Conservation (phyloP, 2,888 invertebrate species). For the Andrena marginata region DNA sequence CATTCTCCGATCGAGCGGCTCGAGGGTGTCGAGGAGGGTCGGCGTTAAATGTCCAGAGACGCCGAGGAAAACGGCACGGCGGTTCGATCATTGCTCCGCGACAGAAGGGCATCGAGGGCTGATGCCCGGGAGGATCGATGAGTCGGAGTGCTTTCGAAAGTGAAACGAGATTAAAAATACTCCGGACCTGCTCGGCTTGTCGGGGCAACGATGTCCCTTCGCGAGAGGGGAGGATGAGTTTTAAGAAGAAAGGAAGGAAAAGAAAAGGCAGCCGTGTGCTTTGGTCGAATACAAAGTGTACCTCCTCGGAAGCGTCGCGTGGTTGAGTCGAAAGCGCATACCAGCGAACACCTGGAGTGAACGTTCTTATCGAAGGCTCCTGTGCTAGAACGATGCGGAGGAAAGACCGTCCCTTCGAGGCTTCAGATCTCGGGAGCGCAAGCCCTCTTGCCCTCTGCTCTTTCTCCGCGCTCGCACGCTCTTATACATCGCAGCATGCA, state of each 20-base stretch:
- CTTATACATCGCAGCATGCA: not conserved
- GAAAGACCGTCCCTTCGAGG: constrained; percentile 4
- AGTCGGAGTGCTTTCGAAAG: constrained; percentile 37
- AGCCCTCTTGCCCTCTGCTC: not conserved
- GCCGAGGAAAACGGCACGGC: constrained; percentile 7
- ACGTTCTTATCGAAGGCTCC: constrained; percentile 36
- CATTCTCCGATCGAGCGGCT: constrained; percentile 37
- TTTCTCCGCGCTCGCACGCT: not conserved
- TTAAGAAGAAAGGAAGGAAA: not conserved
- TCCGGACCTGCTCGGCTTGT: constrained; percentile 10
- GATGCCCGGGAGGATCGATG: constrained; percentile 25
- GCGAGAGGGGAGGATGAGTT: not conserved
- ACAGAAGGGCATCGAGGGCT: constrained; percentile 18
- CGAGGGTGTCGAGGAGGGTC: not conserved
- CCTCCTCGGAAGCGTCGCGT: constrained; percentile 20
- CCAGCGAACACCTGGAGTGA: constrained; percentile 37
- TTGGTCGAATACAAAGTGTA: not conserved
- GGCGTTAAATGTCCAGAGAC: constrained; percentile 34
- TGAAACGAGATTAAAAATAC: constrained; percentile 61
- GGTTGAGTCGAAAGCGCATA: constrained; percentile 52
- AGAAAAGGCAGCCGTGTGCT: not conserved
- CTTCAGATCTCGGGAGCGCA: not conserved
- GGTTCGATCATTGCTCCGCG: constrained; percentile 41
- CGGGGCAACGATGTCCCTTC: not conserved
- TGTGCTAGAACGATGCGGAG: not conserved